These are phyloP conservation scores for Eubasilissa splendida DNA, from an alignment of 2,888 invertebrate species.

Conservation along the genomic window DNA sequence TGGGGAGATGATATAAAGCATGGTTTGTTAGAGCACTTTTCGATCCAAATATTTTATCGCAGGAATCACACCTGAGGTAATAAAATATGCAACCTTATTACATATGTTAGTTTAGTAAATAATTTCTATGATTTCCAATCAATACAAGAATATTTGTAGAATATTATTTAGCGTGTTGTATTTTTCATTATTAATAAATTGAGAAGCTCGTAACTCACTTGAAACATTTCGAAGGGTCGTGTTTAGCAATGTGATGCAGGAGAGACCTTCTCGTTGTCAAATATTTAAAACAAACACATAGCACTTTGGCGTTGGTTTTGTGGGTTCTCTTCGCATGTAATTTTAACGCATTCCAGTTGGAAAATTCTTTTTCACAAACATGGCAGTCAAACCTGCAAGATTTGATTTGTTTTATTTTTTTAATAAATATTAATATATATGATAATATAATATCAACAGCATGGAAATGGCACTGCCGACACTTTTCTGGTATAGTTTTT, in stretches of 20 bases:
- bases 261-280: slow-evolving; percentile 60
- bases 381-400: slow-evolving; percentile 58
- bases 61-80: slow-evolving; percentile 60
- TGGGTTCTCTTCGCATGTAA: slow-evolving; percentile 59
- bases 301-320: slow-evolving; percentile 59
- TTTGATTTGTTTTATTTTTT: too few species aligned
- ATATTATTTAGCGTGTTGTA: too few species aligned
- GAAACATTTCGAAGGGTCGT: slow-evolving; percentile 59
- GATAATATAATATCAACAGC: too few species aligned
- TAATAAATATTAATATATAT: too few species aligned
- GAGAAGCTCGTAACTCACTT: slow-evolving; percentile 19
- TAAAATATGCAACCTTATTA: background rate
- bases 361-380: slow-evolving; percentile 59
- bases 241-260: slow-evolving; percentile 59
- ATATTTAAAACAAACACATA: slow-evolving; percentile 60
- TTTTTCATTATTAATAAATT: too few species aligned
- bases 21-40: slow-evolving; percentile 60
- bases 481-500: too few species aligned
- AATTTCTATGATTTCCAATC: too few species aligned
- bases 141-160: too few species aligned
- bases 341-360: slow-evolving; percentile 60
- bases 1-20: slow-evolving; percentile 60
- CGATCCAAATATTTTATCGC: slow-evolving; percentile 60
- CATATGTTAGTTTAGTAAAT: too few species aligned
- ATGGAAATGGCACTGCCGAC: too few species aligned